Conservation (phyloP, 64 coral and sea anemone species). For the Hydrozoanthus tunicans region DNA sequence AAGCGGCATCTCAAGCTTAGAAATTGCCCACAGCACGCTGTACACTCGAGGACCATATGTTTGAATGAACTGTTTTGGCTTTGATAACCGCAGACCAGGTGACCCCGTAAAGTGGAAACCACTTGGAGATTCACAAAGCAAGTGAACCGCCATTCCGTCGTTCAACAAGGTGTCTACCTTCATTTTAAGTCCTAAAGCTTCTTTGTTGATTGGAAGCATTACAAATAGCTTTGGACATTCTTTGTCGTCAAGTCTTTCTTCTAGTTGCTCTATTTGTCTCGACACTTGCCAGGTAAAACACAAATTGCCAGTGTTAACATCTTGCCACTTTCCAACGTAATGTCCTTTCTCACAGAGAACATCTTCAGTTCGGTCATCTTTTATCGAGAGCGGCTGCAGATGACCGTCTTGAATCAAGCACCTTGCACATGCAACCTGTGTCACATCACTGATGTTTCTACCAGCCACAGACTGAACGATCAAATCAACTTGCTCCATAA, state of each 20-base stretch:
- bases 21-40: neutral
- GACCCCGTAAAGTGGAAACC: neutral
- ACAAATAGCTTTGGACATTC: too few species aligned
- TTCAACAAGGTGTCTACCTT: too few species aligned
- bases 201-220: neutral
- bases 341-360: neutral
- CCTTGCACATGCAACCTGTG: neutral
- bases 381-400: neutral
- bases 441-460: neutral
- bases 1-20: neutral
- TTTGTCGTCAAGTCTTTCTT: too few species aligned
- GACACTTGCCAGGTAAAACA: neutral
- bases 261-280: too few species aligned
- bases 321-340: neutral
- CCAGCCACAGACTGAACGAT: neutral
- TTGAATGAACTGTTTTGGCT: neutral
- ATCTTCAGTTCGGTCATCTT: neutral
- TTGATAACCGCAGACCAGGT: neutral
- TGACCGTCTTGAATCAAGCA: neutral
- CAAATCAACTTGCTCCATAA: neutral
- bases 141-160: too few species aligned
- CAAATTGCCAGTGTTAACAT: neutral
- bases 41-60: neutral
- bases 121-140: neutral
- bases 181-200: neutral